A percentile compares a stretch with the other conserved stretches of the same genome.
Evolutionary conservation across 1,140 invertebrate species (phyloP).

Genomic region (Diprion similis): DNA sequence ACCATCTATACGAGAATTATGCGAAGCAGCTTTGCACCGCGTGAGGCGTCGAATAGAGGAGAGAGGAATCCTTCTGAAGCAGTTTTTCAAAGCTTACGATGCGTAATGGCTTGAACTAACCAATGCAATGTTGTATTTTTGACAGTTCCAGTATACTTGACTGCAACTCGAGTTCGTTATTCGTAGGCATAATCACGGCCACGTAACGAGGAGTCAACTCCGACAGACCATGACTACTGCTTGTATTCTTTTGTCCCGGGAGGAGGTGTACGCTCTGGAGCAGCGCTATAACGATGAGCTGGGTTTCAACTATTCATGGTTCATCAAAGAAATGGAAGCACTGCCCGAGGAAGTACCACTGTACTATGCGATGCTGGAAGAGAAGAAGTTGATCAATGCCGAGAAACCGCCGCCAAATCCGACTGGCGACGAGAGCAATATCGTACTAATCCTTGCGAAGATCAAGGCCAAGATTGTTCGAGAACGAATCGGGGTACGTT

Average conservation of each 20-base stretch:
- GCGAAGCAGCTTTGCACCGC: constrained; percentile 63
- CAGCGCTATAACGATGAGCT: constrained; percentile 71
- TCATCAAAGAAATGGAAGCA: constrained; percentile 68
- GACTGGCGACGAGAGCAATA: constrained; percentile 63
- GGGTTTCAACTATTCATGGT: constrained; percentile 73
- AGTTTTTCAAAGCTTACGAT: constrained; percentile 72
- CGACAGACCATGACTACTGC: constrained; percentile 69
- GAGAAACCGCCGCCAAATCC: constrained; percentile 38
- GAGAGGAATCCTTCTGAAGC: constrained; percentile 66
- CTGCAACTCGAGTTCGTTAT: constrained; percentile 9
- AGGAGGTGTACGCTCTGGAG: constrained; percentile 72
- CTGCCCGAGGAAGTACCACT: constrained; percentile 45
- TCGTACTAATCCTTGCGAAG: constrained; percentile 72
- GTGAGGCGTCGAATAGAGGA: constrained; percentile 60
- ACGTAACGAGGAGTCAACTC: constrained; percentile 71
- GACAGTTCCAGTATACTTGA: not conserved
- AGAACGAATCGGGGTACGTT: constrained; percentile 66
- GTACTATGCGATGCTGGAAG: constrained; percentile 42
- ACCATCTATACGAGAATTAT: constrained; percentile 54
- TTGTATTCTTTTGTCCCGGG: constrained; percentile 67
- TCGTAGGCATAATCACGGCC: constrained; percentile 69
- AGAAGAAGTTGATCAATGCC: constrained; percentile 48
- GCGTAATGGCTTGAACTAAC: constrained; percentile 56
- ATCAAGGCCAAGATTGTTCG: constrained; percentile 75
- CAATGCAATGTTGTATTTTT: constrained; percentile 12